Evolutionary conservation across 2,888 invertebrate genomes (phyloP).

Genomic region (Lithophane semibrunnea): DNA sequence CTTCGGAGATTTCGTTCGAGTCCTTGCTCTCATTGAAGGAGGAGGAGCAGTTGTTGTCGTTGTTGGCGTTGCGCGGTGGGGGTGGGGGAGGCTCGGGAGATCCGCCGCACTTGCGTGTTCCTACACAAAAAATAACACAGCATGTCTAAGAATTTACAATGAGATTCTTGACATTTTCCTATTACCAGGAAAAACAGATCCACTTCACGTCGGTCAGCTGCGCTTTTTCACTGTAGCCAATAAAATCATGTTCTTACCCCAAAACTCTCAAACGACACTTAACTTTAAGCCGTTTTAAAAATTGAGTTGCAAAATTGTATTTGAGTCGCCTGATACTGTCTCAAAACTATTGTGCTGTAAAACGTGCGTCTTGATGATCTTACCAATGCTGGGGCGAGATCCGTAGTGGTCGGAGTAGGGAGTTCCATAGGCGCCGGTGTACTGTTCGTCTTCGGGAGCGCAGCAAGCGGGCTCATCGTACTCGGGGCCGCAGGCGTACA

Average conservation of each 20-base stretch:
- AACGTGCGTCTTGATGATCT: conserved; percentile 17
- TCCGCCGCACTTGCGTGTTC: conserved; percentile 85
- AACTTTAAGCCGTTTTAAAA: no score
- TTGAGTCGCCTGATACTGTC: not conserved
- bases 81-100: conserved; percentile 92
- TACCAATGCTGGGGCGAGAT: conserved; percentile 95
- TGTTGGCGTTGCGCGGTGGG: conserved; percentile 95
- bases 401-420: conserved; percentile 97
- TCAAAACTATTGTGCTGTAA: not conserved
- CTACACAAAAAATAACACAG: conserved; percentile 59
- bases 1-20: conserved; percentile 98
- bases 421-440: conserved; percentile 97
- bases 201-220: not conserved
- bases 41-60: conserved; percentile 94
- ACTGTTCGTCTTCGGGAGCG: conserved; percentile 97
- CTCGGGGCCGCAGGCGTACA: conserved; percentile 94
- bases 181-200: not conserved
- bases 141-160: not conserved
- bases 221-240: not conserved
- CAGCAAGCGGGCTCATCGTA: conserved; percentile 98
- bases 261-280: not conserved
- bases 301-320: not conserved
- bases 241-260: not conserved
- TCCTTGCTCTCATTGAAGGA: conserved; percentile 98
- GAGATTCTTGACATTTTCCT: not conserved